Evolutionary conservation across 2,113 vertebrate species (phyloP).

Genomic region (Coregonus clupeaformis): DNA sequence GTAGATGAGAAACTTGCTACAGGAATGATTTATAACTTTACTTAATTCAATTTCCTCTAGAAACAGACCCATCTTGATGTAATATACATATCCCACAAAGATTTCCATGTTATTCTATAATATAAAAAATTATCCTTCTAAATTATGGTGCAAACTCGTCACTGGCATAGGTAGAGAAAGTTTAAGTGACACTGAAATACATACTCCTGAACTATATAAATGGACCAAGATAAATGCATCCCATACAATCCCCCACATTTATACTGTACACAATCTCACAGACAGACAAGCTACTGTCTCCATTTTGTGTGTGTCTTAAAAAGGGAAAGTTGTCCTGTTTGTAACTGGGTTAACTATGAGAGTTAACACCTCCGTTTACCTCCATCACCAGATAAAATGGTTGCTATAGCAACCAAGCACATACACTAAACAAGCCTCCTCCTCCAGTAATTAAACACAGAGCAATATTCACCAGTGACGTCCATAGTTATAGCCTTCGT

Average conservation of each 20-base stretch:
- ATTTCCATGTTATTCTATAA: background rate
- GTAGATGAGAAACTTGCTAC: conserved; percentile 24
- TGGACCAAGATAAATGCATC: conserved; percentile 42
- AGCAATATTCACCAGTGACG: conserved; percentile 68
- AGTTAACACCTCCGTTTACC: conserved; percentile 67
- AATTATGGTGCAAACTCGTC: background rate
- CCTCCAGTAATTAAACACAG: conserved; percentile 69
- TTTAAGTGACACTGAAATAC: conserved; percentile 43
- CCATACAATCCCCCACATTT: conserved; percentile 17
- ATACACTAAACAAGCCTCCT: conserved; percentile 60
- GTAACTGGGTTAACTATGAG: conserved; percentile 57
- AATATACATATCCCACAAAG: conserved; percentile 27
- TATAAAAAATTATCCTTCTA: background rate
- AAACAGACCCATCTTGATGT: conserved; percentile 3
- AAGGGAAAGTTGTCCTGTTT: conserved; percentile 51
- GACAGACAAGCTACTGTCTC: conserved; percentile 22
- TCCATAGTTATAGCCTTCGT: conserved; percentile 72
- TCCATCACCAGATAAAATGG: conserved; percentile 63
- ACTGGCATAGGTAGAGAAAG: background rate
- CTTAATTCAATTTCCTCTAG: conserved; percentile 35
- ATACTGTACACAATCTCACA: conserved; percentile 28
- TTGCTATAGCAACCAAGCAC: conserved; percentile 71
- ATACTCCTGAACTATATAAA: conserved; percentile 41
- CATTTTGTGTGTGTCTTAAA: conserved; percentile 42
- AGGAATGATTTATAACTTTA: conserved; percentile 57